A percentile compares a stretch with the other conserved stretches of the same genome.
phyloP scores from a whole-genome alignment of 2,888 invertebrate species.

The Thecocarcelia acutangulata region DNA sequence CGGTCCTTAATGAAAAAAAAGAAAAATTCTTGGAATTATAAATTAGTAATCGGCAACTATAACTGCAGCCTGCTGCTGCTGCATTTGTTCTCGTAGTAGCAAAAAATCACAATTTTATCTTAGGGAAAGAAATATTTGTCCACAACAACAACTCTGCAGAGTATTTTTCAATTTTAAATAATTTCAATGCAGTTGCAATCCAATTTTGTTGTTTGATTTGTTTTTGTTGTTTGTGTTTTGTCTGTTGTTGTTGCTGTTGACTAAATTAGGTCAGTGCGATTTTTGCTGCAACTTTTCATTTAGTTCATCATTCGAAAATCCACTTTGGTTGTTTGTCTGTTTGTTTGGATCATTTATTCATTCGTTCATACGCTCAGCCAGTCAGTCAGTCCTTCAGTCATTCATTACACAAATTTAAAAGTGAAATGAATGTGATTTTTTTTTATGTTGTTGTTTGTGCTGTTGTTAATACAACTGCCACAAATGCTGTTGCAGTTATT shows the following conservation, averaged over 20 bases:
- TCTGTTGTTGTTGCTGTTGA: not conserved
- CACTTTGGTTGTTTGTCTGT: constrained; percentile 31
- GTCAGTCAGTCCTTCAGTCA: constrained; percentile 16
- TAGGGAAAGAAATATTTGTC: not conserved
- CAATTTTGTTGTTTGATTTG: constrained; percentile 28
- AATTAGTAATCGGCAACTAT: too few relatives aligned
- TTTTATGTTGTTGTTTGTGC: constrained; percentile 21
- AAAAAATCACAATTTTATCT: not conserved
- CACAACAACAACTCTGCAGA: constrained; percentile 41
- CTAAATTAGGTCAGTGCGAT: constrained; percentile 63
- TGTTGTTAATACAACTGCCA: not conserved
- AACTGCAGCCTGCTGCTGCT: too few relatives aligned
- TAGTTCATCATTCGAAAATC: constrained; percentile 20
- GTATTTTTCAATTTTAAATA: constrained; percentile 33
- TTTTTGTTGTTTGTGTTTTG: not conserved
- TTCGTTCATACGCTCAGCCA: constrained; percentile 12
- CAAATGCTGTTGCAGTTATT: constrained; percentile 12
- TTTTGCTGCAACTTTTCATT: constrained; percentile 59
- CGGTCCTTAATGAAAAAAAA: too few relatives aligned
- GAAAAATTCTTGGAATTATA: too few relatives aligned
- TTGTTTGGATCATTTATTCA: constrained; percentile 32
- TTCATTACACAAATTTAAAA: constrained; percentile 57
- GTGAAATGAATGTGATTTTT: constrained; percentile 57
- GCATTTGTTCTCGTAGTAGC: too few relatives aligned
- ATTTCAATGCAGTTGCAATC: constrained; percentile 17